Evolutionary conservation across 2,113 vertebrate species (phyloP), one percentile per base, ranked within the genome.

Genomic region (Eudorcas thomsonii): DNA sequence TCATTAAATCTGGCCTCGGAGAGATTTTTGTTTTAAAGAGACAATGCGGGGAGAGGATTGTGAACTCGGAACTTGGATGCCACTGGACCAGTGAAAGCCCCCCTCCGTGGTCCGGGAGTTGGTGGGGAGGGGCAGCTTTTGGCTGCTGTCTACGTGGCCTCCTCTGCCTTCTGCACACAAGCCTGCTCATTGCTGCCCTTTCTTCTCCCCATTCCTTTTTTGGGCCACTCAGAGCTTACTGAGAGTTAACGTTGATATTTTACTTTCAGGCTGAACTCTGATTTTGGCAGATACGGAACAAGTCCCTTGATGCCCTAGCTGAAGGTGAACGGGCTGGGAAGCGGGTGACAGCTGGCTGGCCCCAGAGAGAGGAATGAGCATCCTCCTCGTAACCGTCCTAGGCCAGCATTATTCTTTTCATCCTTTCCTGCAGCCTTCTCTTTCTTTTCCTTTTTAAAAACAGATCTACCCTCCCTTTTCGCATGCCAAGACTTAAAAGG

Each of bases 21-120:
- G 83, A 90, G n/a, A 81, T 87, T 97, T 71, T 89, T 62, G 7
- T 84, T 90, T 97, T 96, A 91, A 96, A 87, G 91, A 81, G 82
- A 80, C 21, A 60, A 55, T 12, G 45, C 26, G 5, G 19, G 78
- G 16, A n/a, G 39, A 92, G 89, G 62, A n/a, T 4, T 17, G 0
- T 36, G 64, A 28, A 12, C 62, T 57, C 8, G 19, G 57, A 84
- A 30, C n/a, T 36, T 25, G 62, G 30, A 60, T 36, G 64, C 1
- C 39, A 13, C 26, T 1, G 3, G 30, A 14, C 14, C 33, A 2
- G 5, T 28, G 88, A 28, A 9, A n/a, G 54, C 0, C 71, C 39
- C 33, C 13, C 64, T 33, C 23, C 17, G 1, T 3, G n/a, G 7
- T 33, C 16, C 3, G n/a, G 60, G 60, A 64, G 60, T n/a, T 21